These are phyloP conservation scores for Riparia riparia DNA, from an alignment of 2,113 vertebrate genomes.

Conservation along the genomic window DNA sequence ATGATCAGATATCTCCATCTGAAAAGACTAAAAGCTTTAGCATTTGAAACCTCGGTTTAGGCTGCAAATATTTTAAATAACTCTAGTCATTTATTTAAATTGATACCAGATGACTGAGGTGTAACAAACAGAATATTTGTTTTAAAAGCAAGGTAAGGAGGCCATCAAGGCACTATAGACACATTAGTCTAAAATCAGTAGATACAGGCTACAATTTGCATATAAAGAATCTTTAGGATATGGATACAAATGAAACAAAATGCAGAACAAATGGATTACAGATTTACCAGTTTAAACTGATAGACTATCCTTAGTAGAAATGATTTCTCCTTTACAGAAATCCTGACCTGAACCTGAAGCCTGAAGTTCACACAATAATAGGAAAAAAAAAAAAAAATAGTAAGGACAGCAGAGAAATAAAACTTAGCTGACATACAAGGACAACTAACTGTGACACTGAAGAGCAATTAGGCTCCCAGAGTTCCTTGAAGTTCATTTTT, in stretches of 20 bases:
- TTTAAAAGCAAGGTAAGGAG: not conserved
- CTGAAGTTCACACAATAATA: not conserved
- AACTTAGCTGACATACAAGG: not conserved
- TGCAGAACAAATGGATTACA: not conserved
- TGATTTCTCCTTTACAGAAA: not conserved
- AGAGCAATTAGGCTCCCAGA: not conserved
- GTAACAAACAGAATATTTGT: not conserved
- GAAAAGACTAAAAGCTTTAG: not conserved
- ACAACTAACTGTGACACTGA: not conserved
- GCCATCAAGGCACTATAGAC: not conserved
- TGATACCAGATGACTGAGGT: not conserved
- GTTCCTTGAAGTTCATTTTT: not conserved
- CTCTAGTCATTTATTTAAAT: not conserved
- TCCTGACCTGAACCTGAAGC: not conserved
- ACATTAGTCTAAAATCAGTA: not conserved
- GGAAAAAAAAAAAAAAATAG: not conserved
- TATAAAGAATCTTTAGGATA: not conserved
- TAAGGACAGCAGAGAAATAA: not conserved
- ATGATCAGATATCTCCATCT: not conserved
- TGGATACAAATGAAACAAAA: not conserved
- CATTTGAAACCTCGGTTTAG: not conserved
- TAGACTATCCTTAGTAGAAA: not conserved
- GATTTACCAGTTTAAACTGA: not conserved
- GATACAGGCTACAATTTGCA: not conserved
- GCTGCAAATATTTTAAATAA: not conserved